Evolutionary conservation across 1,140 invertebrate species (phyloP).

Genomic region (Drosophila watanabei): DNA sequence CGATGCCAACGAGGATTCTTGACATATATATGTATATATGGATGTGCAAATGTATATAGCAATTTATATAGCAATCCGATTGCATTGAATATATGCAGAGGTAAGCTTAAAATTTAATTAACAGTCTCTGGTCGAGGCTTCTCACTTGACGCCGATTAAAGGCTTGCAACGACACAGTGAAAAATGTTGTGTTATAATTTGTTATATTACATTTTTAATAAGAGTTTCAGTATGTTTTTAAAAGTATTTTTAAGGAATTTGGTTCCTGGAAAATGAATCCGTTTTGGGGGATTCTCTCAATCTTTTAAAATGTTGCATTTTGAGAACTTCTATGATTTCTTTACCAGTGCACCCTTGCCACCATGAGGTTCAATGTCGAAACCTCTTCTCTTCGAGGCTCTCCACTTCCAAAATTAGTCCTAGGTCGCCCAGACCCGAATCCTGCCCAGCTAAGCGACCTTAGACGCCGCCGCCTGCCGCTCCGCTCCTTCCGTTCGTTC

Average conservation of each 20-base stretch:
- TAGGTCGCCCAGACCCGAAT: conserved; percentile 3
- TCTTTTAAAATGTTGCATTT: background rate
- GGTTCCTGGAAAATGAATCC: background rate
- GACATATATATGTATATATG: background rate
- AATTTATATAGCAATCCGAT: conserved; percentile 1
- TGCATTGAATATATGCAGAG: conserved; percentile 36
- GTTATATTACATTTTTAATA: no score
- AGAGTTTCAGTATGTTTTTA: no score
- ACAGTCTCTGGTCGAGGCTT: conserved; percentile 40
- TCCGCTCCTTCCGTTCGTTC: background rate
- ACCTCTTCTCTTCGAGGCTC: conserved; percentile 17
- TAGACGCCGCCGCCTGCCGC: conserved; percentile 24
- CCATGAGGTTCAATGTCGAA: conserved; percentile 61
- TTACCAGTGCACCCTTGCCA: background rate
- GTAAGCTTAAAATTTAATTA: conserved; percentile 70
- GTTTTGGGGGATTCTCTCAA: background rate
- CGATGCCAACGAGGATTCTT: background rate
- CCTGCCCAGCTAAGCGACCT: conserved; percentile 27
- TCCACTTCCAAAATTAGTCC: conserved; percentile 29
- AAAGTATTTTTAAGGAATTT: background rate
- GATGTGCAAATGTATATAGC: background rate
- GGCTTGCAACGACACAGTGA: background rate
- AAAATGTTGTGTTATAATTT: background rate
- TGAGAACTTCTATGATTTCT: background rate
- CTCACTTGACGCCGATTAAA: conserved; percentile 6